Conservation (phyloP, 2,797 vertebrate species). For the Salmo trutta region DNA sequence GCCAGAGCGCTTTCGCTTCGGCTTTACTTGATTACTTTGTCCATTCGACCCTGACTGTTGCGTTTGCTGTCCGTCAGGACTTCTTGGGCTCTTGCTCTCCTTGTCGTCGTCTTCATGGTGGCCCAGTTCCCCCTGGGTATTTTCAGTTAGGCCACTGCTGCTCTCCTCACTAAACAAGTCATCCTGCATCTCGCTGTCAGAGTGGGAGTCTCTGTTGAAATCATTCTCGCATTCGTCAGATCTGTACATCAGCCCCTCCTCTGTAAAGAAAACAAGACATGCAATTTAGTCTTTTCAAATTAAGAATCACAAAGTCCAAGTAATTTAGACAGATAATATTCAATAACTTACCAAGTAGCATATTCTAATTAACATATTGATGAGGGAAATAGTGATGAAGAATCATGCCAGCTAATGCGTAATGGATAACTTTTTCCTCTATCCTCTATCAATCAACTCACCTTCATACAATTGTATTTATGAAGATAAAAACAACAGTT, state of each 20-base stretch:
- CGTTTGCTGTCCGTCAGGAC: constrained; percentile 50
- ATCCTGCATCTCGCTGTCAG: constrained; percentile 79
- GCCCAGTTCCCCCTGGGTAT: constrained; percentile 64
- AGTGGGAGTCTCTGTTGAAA: constrained; percentile 78
- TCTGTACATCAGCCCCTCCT: constrained; percentile 81
- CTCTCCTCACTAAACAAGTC: constrained; percentile 84
- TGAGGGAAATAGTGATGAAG: neutral
- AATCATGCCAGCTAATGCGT: neutral
- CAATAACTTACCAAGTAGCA: neutral
- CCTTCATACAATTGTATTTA: neutral
- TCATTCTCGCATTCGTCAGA: constrained; percentile 81
- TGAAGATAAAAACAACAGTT: neutral
- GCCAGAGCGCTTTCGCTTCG: constrained; percentile 92
- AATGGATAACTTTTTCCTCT: neutral
- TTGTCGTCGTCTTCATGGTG: constrained; percentile 69
- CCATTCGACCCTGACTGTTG: constrained; percentile 48
- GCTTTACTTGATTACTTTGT: constrained; percentile 70
- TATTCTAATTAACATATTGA: neutral
- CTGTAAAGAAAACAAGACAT: constrained; percentile 66
- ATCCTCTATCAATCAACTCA: neutral
- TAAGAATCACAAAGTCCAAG: neutral
- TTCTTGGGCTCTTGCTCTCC: constrained; percentile 66
- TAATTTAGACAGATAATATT: neutral
- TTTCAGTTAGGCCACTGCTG: constrained; percentile 64
- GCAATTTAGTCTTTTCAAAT: neutral